Evolutionary conservation across 2,888 invertebrate genomes (phyloP).

Genomic region (Lypha dubia): DNA sequence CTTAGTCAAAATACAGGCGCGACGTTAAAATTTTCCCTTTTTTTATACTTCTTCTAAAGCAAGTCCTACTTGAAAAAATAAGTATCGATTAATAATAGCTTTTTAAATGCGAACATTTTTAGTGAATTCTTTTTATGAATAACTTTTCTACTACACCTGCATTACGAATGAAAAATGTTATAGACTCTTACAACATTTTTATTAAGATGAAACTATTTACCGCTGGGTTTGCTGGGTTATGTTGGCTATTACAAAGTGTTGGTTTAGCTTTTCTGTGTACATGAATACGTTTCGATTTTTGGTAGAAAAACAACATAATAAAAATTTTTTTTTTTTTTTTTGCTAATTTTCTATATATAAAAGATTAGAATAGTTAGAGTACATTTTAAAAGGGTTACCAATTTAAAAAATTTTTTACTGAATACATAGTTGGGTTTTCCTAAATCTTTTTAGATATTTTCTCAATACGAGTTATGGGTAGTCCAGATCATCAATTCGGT

Average conservation of each 20-base stretch:
- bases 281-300: conserved; percentile 39
- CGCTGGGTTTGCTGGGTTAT: conserved; percentile 33
- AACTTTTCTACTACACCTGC: not conserved
- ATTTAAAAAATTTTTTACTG: not conserved
- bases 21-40: too few species aligned
- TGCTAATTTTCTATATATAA: conserved; percentile 37
- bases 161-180: not conserved
- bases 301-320: conserved; percentile 39
- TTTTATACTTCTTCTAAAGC: too few species aligned
- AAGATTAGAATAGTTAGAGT: conserved; percentile 29
- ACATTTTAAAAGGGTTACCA: conserved; percentile 35
- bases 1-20: too few species aligned
- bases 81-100: too few species aligned
- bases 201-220: not conserved
- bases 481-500: too few species aligned
- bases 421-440: too few species aligned
- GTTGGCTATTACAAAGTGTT: conserved; percentile 25
- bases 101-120: too few species aligned
- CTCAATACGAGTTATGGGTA: too few species aligned
- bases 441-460: too few species aligned
- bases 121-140: too few species aligned
- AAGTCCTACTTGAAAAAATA: too few species aligned
- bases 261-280: conserved; percentile 1
- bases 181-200: not conserved
- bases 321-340: conserved; percentile 22